Base-by-base conservation (phyloP, 2,888 invertebrate species). In the Lissocephala sabroskyi region DNA sequence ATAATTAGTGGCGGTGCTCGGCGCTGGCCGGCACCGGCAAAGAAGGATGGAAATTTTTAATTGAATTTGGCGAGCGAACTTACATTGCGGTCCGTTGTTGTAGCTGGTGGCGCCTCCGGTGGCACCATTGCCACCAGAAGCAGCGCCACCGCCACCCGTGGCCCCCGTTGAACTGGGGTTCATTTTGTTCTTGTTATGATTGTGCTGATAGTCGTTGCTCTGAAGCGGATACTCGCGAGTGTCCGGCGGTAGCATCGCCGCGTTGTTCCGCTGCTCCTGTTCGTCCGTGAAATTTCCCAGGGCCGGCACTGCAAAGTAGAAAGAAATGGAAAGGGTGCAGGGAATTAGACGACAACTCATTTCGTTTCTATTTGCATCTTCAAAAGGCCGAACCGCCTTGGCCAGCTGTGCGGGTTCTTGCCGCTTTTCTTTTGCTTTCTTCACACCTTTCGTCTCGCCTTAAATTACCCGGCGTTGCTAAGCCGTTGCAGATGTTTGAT, bases 141-240 rank as follows among this genome's bases (percentile, higher is more conserved):
- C n/a, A 45, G 54, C 54, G 5, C 60, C 58, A 7, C 49, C 49
- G 10, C 58, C 58, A 3, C 59, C 68, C 37, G 49, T 26, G 6
- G 13, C 11, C 28, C 42, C 55, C 56, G 59, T 67, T 43, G 61
- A 67, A 42, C 42, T 47, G 28, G 51, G 52, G 50, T 80, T 80
- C 58, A 71, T 51, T 56, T 65, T 67, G 53, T 74, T 74, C 45
- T 70, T 68, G 66, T 73, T 71, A 66, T 81, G 78, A 88, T 84
- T 89, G 89, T 79, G 86, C 86, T 79, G 85, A 64, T 86, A 74
- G 83, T 90, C 90, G 84, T 90, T 90, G 71, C 89, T 86, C 84
- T 90, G 90, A 65, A 89, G 84, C 55, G 89, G 89, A 85, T 89
- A 89, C 82, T 90, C 90, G 70, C 86, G 86, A 62, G 85, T 85